Conservation (phyloP, 1,140 invertebrate species). For the Aphelenchoides fujianensis region DNA sequence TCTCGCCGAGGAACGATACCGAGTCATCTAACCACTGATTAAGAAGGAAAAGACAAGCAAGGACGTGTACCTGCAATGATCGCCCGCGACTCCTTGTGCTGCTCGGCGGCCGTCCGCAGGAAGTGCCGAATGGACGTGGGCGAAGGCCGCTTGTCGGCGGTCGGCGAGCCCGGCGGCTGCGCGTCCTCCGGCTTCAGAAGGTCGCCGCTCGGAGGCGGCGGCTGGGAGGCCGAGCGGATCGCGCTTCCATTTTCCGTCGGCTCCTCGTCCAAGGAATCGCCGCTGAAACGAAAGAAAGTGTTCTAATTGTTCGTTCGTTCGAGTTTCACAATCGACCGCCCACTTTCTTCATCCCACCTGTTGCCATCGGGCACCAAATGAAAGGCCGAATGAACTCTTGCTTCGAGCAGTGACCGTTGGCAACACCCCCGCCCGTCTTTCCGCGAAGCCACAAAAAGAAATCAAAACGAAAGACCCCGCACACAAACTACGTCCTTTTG, state of each 20-base stretch:
- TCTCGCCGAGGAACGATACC: constrained; percentile 1
- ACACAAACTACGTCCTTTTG: neutral
- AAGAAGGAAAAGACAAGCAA: no score
- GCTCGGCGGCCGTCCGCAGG: constrained; percentile 6
- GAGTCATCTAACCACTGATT: constrained; percentile 5
- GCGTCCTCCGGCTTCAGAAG: neutral
- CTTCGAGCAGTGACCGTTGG: no score
- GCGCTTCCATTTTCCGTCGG: constrained; percentile 1
- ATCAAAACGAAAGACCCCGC: no score
- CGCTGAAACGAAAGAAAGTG: neutral
- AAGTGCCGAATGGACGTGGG: constrained; percentile 6
- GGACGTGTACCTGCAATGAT: neutral
- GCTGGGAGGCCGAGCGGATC: neutral
- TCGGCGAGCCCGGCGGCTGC: neutral
- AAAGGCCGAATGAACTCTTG: no score
- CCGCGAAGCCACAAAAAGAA: neutral
- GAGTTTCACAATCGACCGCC: neutral
- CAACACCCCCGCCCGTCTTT: neutral
- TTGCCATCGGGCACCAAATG: neutral
- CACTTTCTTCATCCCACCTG: neutral
- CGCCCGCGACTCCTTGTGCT: neutral
- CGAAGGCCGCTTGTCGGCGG: neutral
- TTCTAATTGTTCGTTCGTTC: neutral
- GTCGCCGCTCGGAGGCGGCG: neutral
- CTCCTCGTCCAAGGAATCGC: constrained; percentile 12